Percentiles rank a stretch among this genome's conserved stretches.
phyloP scores from a whole-genome alignment of 2,888 invertebrate species.

The Callimorpha dominula region DNA sequence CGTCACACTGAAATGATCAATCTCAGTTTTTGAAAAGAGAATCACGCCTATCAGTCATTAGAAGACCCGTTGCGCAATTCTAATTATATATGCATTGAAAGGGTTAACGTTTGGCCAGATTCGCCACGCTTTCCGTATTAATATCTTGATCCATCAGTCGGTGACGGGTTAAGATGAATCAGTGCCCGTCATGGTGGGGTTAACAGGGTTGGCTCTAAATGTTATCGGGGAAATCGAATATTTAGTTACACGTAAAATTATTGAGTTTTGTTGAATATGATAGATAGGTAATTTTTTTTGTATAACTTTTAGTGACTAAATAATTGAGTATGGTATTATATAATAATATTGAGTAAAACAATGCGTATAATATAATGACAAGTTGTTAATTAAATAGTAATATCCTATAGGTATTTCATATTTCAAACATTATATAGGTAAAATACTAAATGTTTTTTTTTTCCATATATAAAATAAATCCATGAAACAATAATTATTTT shows the following conservation, averaged over 20 bases:
- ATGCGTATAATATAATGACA: too few relatives aligned
- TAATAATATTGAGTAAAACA: too few relatives aligned
- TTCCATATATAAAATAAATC: too few relatives aligned
- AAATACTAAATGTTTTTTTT: too few relatives aligned
- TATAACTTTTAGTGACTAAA: background rate
- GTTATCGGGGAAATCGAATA: conserved; percentile 37
- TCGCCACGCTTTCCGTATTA: conserved; percentile 84
- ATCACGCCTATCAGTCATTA: conserved; percentile 68
- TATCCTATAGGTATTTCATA: too few relatives aligned
- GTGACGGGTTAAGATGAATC: conserved; percentile 84
- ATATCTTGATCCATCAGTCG: conserved; percentile 86
- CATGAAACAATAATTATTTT: too few relatives aligned
- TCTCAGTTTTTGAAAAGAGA: conserved; percentile 54
- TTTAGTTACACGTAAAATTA: conserved; percentile 26
- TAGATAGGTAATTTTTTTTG: background rate
- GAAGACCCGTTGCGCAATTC: conserved; percentile 61
- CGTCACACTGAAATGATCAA: conserved; percentile 49
- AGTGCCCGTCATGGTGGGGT: conserved; percentile 71
- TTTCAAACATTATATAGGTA: too few relatives aligned
- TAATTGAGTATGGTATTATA: too few relatives aligned
- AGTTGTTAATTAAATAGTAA: too few relatives aligned
- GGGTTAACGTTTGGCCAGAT: conserved; percentile 81
- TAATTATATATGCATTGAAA: conserved; percentile 80
- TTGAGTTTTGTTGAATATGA: conserved; percentile 2
- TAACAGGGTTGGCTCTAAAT: conserved; percentile 59